Conservation (phyloP, 1,140 invertebrate species). For the Pemphigus obesinymphae region DNA sequence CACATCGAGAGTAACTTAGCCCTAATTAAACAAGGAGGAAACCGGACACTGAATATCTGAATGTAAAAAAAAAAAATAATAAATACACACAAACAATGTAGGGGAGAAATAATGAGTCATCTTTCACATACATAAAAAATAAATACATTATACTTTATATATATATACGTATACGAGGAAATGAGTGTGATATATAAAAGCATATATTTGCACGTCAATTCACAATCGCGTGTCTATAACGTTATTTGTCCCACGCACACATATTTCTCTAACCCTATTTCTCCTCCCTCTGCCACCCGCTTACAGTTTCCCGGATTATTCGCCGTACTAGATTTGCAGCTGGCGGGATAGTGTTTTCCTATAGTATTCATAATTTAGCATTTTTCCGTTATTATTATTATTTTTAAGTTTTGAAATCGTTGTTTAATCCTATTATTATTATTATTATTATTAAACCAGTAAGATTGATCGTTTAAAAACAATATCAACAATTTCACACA, state of each 20-base stretch:
- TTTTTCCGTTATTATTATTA: too few species aligned
- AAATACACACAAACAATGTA: background rate
- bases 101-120: constrained; percentile 12
- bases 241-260: background rate
- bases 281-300: too few species aligned
- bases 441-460: too few species aligned
- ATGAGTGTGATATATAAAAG: constrained; percentile 9
- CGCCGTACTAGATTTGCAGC: background rate
- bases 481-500: too few species aligned
- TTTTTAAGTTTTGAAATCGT: too few species aligned
- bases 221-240: background rate
- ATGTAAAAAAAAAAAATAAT: constrained; percentile 1
- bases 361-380: too few species aligned
- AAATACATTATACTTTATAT: too few species aligned
- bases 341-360: too few species aligned
- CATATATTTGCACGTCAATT: constrained; percentile 20
- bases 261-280: background rate
- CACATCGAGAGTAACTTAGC: background rate
- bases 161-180: background rate
- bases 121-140: constrained; percentile 20
- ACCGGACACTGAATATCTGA: constrained; percentile 13
- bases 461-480: too few species aligned
- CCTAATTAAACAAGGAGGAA: background rate
- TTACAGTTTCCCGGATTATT: background rate
- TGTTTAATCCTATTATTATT: too few species aligned